phyloP scores from a whole-genome alignment of 2,797 vertebrate species.

The Acanthurus tractus region DNA sequence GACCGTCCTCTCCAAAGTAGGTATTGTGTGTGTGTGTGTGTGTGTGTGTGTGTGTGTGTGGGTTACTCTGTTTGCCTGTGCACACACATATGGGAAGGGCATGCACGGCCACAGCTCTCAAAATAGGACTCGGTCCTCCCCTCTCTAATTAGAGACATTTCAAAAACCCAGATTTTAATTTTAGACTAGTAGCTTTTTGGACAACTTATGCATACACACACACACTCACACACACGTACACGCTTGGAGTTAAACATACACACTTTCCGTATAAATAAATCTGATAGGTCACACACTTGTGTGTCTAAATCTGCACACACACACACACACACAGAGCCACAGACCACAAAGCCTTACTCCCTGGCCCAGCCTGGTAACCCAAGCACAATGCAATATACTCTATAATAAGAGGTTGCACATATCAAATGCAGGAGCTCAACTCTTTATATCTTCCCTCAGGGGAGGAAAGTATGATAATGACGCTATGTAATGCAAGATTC shows the following conservation, averaged over 20 bases:
- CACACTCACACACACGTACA: slow-evolving; percentile 23
- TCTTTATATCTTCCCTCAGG: slow-evolving; percentile 54
- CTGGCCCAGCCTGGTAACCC: slow-evolving; percentile 74
- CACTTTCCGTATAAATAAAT: slow-evolving; percentile 79
- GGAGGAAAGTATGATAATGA: slow-evolving; percentile 57
- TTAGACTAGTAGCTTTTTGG: slow-evolving; percentile 84
- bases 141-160: slow-evolving; percentile 90
- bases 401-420: slow-evolving; percentile 80
- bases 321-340: slow-evolving; percentile 63
- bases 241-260: slow-evolving; percentile 63
- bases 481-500: slow-evolving; percentile 46
- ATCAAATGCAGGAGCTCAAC: slow-evolving; percentile 70
- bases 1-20: slow-evolving; percentile 46
- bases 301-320: slow-evolving; percentile 62
- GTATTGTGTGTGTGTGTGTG: slow-evolving; percentile 40
- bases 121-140: slow-evolving; percentile 85
- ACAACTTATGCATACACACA: slow-evolving; percentile 55
- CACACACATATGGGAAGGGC: slow-evolving; percentile 82
- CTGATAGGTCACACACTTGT: slow-evolving; percentile 75
- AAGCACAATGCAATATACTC: slow-evolving; percentile 80
- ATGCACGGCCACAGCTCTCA: slow-evolving; percentile 84
- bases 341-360: slow-evolving; percentile 78
- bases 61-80: slow-evolving; percentile 52
- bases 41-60: slow-evolving; percentile 51
- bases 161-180: slow-evolving; percentile 89